Evolutionary conservation across 2,888 invertebrate species (phyloP), one percentile per base, ranked within the genome.

Genomic region (Limnephilus marmoratus): DNA sequence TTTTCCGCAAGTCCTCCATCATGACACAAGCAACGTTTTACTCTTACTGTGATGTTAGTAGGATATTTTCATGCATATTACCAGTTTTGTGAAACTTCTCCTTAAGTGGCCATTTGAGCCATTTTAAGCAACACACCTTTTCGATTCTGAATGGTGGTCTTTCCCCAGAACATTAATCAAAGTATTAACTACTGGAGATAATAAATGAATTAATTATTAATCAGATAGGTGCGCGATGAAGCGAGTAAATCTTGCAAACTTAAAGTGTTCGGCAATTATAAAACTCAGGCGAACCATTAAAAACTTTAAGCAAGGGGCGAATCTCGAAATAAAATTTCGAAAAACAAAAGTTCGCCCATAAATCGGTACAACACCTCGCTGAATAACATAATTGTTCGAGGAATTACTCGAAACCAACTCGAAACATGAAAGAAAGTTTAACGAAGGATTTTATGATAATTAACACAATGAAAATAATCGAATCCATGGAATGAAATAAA

Each of bases 391-490:
- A 82, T 82, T 82, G 82, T 82, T 82, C 82, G 34, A 31, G 31
- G 82, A 82, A 82, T 82, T 34, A 29, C 82, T 29, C 82, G 82
- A 34, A 82, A 82, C 82, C 34, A 29, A 34, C 82, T 34, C 82
- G 82, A 18, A 82, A 82, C 82, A 82, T 31, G 82, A 82, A 82
- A 82, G 82, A 82, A 82, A 82, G 31, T 82, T 82, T 82, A 34
- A 82, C 82, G 34, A 82, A 34, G 82, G 82, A 15, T 34, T 82
- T 82, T 82, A 34, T 82, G 31, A 82, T 82, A 82, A 82, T 82
- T 82, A 82, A 82, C 34, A 29, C 82, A 82, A 82, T 82, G 82
- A 82, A 82, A 82, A 82, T 82, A 82, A 82, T 82, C 82, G 82
- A 82, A 82, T 82, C 34, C 31, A 29, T 13, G 82, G 82, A 34